Evolutionary conservation across 2,888 invertebrate genomes (phyloP).

Genomic region (Lycaena phlaeas): DNA sequence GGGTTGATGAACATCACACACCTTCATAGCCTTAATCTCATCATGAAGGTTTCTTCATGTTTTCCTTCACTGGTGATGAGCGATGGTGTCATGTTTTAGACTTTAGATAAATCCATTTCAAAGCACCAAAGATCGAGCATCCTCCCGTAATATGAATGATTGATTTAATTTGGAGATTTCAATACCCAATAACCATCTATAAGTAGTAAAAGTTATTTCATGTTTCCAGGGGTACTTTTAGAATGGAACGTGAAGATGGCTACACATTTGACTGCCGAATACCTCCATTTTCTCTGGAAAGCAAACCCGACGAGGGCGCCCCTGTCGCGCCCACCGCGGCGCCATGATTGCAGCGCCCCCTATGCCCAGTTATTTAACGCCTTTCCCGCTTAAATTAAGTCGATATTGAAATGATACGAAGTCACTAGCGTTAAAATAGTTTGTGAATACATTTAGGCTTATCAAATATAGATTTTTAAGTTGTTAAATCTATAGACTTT

Average conservation of each 20-base stretch:
- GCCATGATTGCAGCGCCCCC: conserved; percentile 26
- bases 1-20: no score
- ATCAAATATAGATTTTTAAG: conserved; percentile 38
- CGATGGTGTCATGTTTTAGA: no score
- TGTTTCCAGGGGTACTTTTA: conserved; percentile 86
- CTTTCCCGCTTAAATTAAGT: neutral
- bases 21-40: no score
- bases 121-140: no score
- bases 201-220: no score
- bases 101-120: no score
- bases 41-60: no score
- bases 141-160: no score
- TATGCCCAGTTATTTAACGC: no score
- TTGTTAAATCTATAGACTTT: conserved; percentile 50
- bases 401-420: conserved; percentile 1
- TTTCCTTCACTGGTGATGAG: no score
- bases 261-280: conserved; percentile 97
- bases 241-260: conserved; percentile 97
- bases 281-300: conserved; percentile 97
- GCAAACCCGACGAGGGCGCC: conserved; percentile 81
- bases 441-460: conserved; percentile 21
- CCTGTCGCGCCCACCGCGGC: conserved; percentile 50
- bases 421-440: conserved; percentile 15
- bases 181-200: no score
- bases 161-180: no score